phyloP scores from a whole-genome alignment of 2,888 invertebrate genomes.

The Thelaira solivaga region DNA sequence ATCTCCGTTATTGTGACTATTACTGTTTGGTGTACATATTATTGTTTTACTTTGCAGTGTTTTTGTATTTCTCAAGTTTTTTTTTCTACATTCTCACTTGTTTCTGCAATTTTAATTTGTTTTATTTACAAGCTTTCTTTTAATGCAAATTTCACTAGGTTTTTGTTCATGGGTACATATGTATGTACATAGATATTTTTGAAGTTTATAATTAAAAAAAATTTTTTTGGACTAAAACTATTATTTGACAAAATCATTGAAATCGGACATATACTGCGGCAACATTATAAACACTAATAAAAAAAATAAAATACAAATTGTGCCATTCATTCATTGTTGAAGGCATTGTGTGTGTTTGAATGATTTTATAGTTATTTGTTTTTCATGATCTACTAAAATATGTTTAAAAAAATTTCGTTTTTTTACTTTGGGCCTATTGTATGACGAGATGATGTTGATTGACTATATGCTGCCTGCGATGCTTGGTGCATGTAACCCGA shows the following conservation, averaged over 20 bases:
- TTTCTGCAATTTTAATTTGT: slow-evolving; percentile 8
- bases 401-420: slow-evolving; percentile 24
- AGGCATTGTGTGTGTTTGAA: neutral
- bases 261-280: neutral
- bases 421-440: slow-evolving; percentile 30
- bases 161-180: no score
- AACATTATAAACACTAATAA: slow-evolving; percentile 13
- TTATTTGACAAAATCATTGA: neutral
- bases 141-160: neutral
- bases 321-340: slow-evolving; percentile 43
- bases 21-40: slow-evolving; percentile 13
- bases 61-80: neutral
- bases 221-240: no score
- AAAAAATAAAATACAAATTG: slow-evolving; percentile 42
- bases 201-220: no score
- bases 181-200: no score
- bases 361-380: slow-evolving; percentile 14
- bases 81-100: slow-evolving; percentile 30
- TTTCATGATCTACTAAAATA: slow-evolving; percentile 44
- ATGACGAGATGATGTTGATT: slow-evolving; percentile 35
- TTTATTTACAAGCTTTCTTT: neutral
- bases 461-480: slow-evolving; percentile 45
- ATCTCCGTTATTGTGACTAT: slow-evolving; percentile 44
- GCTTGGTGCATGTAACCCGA: slow-evolving; percentile 49
- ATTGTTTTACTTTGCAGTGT: neutral